These are phyloP conservation scores for Rhinolophus ferrumequinum DNA, from an alignment of 2,113 vertebrate genomes.

Conservation along the genomic window DNA sequence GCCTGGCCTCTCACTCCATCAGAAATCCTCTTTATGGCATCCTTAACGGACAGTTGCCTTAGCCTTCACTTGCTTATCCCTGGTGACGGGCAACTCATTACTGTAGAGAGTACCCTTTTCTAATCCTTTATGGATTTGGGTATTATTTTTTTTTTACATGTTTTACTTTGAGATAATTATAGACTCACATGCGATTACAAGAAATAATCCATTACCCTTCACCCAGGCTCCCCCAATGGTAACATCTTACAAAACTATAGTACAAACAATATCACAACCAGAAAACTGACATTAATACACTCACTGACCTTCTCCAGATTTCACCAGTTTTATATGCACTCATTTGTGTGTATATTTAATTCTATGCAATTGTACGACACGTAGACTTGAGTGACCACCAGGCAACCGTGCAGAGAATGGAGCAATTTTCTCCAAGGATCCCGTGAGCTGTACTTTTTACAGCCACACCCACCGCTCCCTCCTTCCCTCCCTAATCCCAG, in stretches of 20 bases:
- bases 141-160: background rate
- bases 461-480: too few relatives aligned
- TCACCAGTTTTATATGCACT: background rate
- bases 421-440: fast-evolving
- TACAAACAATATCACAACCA: too few relatives aligned
- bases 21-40: background rate
- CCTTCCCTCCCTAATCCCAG: too few relatives aligned
- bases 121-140: background rate
- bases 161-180: background rate
- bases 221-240: background rate
- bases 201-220: background rate
- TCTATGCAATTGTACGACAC: fast-evolving
- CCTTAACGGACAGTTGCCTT: background rate
- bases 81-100: background rate
- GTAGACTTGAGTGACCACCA: fast-evolving
- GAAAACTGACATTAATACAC: fast-evolving
- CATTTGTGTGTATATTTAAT: fast-evolving
- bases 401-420: background rate
- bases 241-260: background rate
- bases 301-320: background rate
- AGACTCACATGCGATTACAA: background rate
- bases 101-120: background rate
- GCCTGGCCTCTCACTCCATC: background rate
- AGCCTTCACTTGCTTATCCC: background rate
- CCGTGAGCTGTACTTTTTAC: fast-evolving